Evolutionary conservation across 2,797 vertebrate genomes (phyloP).

Genomic region (Rhinogobio ventralis): DNA sequence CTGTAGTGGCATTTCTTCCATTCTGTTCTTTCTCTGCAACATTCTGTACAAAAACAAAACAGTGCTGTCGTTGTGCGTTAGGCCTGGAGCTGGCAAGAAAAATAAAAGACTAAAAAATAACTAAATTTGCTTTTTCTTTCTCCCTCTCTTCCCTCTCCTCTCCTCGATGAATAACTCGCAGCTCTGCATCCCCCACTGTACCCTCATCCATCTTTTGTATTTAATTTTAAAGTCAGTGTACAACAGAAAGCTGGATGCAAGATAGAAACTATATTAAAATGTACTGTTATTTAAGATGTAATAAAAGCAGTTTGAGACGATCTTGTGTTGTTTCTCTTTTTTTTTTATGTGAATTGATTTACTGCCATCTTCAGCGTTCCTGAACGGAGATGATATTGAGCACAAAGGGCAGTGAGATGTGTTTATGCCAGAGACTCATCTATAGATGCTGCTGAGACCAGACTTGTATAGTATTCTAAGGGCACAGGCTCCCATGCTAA

Average conservation of each 20-base stretch:
- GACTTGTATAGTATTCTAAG: neutral
- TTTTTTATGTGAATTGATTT: neutral
- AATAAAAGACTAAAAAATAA: slow-evolving; percentile 73
- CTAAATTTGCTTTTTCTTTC: slow-evolving; percentile 81
- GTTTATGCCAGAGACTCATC: neutral
- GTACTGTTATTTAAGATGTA: slow-evolving; percentile 99
- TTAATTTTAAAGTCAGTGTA: slow-evolving; percentile 99
- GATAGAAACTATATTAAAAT: slow-evolving; percentile 99
- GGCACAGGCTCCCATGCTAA: neutral
- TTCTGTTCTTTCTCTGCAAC: slow-evolving; percentile 86
- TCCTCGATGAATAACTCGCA: slow-evolving; percentile 86
- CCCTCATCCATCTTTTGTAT: slow-evolving; percentile 98
- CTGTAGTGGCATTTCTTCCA: slow-evolving; percentile 88
- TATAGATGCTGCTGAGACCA: neutral
- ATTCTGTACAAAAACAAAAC: slow-evolving; percentile 88
- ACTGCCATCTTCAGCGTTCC: neutral
- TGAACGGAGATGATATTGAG: neutral
- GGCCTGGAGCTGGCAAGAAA: slow-evolving; percentile 94
- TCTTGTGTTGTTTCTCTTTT: neutral
- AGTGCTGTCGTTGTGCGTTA: slow-evolving; percentile 95
- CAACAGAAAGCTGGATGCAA: slow-evolving; percentile 99
- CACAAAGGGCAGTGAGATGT: neutral
- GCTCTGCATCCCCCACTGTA: slow-evolving; percentile 88
- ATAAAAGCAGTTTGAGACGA: slow-evolving; percentile 99
- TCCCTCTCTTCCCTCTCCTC: slow-evolving; percentile 77